Evolutionary conservation across 2,797 vertebrate genomes (phyloP).

Genomic region (Gadopsis marmoratus): DNA sequence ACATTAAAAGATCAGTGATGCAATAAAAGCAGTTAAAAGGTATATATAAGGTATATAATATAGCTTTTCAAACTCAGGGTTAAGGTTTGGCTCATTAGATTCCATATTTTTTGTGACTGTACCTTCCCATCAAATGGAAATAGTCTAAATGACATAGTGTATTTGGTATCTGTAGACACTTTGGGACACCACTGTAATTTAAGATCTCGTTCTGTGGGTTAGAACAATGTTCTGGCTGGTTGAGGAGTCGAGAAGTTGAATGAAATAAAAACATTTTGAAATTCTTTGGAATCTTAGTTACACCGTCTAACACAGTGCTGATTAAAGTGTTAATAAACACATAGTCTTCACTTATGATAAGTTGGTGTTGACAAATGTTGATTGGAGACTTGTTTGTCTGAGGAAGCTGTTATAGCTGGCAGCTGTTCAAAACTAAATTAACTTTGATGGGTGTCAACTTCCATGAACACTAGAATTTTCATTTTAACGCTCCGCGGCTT

Average conservation of each 20-base stretch:
- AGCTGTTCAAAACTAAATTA: slow-evolving; percentile 38
- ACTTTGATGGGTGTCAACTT: slow-evolving; percentile 24
- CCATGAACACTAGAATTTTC: not conserved
- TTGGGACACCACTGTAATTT: not conserved
- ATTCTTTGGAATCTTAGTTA: not conserved
- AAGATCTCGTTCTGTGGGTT: not conserved
- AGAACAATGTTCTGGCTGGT: not conserved
- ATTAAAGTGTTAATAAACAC: slow-evolving; percentile 25
- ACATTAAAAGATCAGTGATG: no score
- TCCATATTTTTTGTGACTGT: not conserved
- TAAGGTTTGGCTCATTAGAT: not conserved
- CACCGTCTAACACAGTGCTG: not conserved
- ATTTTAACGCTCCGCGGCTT: slow-evolving; percentile 7
- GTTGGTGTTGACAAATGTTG: slow-evolving; percentile 26
- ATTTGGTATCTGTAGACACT: not conserved
- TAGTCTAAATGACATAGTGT: not conserved
- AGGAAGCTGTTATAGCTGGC: slow-evolving; percentile 32
- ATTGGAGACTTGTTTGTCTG: slow-evolving; percentile 28
- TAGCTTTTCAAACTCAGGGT: not conserved
- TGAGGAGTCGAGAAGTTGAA: not conserved
- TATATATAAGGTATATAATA: no score
- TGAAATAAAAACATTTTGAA: not conserved
- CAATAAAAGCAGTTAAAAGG: no score
- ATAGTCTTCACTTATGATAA: slow-evolving; percentile 13
- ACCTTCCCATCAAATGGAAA: not conserved